phyloP scores from a whole-genome alignment of 1,140 invertebrate species.

The Megathymus violae region DNA sequence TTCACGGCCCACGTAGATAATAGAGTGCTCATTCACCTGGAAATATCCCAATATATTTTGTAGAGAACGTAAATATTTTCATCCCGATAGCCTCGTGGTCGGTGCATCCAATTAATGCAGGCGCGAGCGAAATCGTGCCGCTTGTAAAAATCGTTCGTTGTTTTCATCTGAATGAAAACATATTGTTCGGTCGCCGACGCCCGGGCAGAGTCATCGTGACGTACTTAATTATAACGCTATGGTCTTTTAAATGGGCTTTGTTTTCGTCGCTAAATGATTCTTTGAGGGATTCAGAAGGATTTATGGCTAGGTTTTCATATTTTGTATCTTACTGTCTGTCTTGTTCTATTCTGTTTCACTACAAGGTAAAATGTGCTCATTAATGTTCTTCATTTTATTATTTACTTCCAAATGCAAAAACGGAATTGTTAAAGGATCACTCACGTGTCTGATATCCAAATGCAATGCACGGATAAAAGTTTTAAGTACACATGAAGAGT shows the following conservation, averaged over 20 bases:
- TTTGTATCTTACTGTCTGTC: not conserved
- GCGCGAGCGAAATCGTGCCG: slow-evolving; percentile 45
- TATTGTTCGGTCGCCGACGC: slow-evolving; percentile 36
- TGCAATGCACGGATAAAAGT: too few relatives aligned
- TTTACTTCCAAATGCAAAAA: too few relatives aligned
- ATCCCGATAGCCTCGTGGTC: slow-evolving; percentile 53
- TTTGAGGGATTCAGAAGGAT: not conserved
- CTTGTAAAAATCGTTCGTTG: slow-evolving; percentile 57
- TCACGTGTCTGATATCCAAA: too few relatives aligned
- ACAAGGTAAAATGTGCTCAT: too few relatives aligned
- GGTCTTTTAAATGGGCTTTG: slow-evolving; percentile 30
- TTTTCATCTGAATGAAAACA: slow-evolving; percentile 49
- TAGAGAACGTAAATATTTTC: slow-evolving; percentile 60
- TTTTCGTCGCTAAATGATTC: slow-evolving; percentile 25
- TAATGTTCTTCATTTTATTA: too few relatives aligned
- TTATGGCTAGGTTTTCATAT: not conserved
- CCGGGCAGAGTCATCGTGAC: slow-evolving; percentile 20
- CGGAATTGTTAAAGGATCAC: too few relatives aligned
- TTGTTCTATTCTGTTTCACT: not conserved
- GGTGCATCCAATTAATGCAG: slow-evolving; percentile 68
- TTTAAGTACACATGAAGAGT: too few relatives aligned
- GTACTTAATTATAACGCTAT: slow-evolving; percentile 36
- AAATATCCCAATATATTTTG: slow-evolving; percentile 67
- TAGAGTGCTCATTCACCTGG: slow-evolving; percentile 59
- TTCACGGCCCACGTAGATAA: slow-evolving; percentile 52